phyloP scores from a whole-genome alignment of 2,888 invertebrate genomes.

The Epinotia ramella region DNA sequence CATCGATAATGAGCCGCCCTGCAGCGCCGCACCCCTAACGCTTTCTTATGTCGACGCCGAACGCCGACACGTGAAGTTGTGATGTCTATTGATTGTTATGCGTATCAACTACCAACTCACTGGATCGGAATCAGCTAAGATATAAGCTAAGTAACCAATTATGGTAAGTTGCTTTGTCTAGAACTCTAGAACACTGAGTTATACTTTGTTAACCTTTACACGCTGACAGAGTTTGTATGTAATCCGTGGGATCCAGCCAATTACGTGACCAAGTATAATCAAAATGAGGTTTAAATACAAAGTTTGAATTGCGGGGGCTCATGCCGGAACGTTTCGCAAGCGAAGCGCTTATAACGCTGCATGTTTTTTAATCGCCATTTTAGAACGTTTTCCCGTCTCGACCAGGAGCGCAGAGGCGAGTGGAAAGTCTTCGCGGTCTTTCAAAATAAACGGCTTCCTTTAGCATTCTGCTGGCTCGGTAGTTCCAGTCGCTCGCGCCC shows the following conservation, averaged over 20 bases:
- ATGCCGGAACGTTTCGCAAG: conserved; percentile 63
- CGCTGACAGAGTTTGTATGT: not conserved
- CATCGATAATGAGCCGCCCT: conserved; percentile 65
- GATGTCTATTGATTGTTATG: conserved; percentile 52
- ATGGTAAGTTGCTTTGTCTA: conserved; percentile 9
- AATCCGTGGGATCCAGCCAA: not conserved
- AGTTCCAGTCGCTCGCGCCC: conserved; percentile 71
- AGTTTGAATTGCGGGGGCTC: not conserved
- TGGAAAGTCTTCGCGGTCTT: conserved; percentile 71
- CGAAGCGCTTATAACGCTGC: conserved; percentile 60
- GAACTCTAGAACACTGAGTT: conserved; percentile 2
- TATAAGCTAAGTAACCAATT: conserved; percentile 13
- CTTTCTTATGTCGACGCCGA: conserved; percentile 51
- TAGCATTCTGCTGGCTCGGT: conserved; percentile 72
- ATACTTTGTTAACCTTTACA: conserved; percentile 1
- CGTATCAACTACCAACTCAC: conserved; percentile 23
- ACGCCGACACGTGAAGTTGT: conserved; percentile 43
- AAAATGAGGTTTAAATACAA: conserved; percentile 29
- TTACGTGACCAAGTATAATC: not conserved
- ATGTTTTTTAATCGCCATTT: conserved; percentile 65
- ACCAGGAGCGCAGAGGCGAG: conserved; percentile 62
- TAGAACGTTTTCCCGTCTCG: conserved; percentile 66
- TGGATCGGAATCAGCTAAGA: conserved; percentile 24
- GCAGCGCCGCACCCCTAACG: conserved; percentile 63
- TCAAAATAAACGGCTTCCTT: conserved; percentile 81